Evolutionary conservation across 2,797 vertebrate species (phyloP), one percentile per base, ranked within the genome.

Genomic region (Acanthopagrus latus): DNA sequence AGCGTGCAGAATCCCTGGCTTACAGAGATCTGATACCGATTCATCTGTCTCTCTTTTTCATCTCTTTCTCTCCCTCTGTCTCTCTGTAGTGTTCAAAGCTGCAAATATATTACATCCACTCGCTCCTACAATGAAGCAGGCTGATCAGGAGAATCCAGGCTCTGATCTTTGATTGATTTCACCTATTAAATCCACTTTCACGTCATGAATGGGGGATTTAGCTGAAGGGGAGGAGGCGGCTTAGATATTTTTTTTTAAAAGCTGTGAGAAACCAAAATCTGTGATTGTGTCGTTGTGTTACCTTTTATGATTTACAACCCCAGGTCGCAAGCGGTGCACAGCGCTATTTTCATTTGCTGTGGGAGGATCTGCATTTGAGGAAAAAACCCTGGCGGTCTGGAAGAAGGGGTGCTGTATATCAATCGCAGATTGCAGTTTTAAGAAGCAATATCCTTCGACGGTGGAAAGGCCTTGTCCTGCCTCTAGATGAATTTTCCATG

Each of bases 151-250:
- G 72, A 71, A 82, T 82, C 74, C 63, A 1, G 67, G 55, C 82
- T 84, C 81, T 82, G 85, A 88, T 91, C 85, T 88, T 71, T 85
- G 77, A 88, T 86, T 78, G 78, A 87, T 90, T 87, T 83, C 66
- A 83, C 84, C 76, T 73, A 54, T 87, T 86, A 84, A 87, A 89
- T 89, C 78, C 83, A 82, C 67, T 87, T 87, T 68, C 60, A 68
- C 38, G 76, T 83, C 82, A 46, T 68, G 64, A 69, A 51, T 33
- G 3, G 58, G 38, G 66, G 86, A 83, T 90, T 83, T 77, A 71
- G 74, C 71, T 73, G 80, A 85, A 71, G 44, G n/a, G 59, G 51
- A 68, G 67, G 76, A 56, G 47, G 72, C 69, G 78, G 70, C 3
- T 79, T 78, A 50, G 59, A 59, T 64, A 75, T 78, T 76, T 83